phyloP scores from a whole-genome alignment of 2,113 vertebrate genomes.

The Hemibagrus wyckioides region DNA sequence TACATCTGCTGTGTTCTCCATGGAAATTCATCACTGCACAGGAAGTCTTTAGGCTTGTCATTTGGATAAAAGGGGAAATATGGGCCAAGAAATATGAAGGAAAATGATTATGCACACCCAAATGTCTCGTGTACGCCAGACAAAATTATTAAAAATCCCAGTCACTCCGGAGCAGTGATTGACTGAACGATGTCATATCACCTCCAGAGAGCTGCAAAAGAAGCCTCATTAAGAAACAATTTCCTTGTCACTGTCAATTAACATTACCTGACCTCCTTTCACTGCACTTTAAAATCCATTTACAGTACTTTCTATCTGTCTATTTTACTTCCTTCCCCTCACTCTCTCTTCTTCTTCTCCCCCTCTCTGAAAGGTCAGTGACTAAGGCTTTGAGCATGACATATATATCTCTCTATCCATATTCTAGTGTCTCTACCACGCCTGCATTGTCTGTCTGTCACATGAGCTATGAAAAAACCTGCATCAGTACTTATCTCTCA shows the following conservation, averaged over 20 bases:
- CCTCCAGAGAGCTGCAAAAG: conserved; percentile 17
- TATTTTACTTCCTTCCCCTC: neutral
- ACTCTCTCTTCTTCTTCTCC: neutral
- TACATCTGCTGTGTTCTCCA: conserved; percentile 33
- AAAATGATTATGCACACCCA: conserved; percentile 31
- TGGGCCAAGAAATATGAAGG: conserved; percentile 30
- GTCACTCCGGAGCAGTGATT: neutral
- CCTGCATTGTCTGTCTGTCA: conserved; percentile 17
- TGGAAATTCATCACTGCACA: conserved; percentile 6
- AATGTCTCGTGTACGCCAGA: conserved; percentile 32
- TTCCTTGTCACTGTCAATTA: conserved; percentile 14
- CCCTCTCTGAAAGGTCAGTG: neutral
- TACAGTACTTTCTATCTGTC: neutral
- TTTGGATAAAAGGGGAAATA: conserved; percentile 31
- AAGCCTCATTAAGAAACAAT: conserved; percentile 31
- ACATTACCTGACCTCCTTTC: conserved; percentile 29
- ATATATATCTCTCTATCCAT: neutral
- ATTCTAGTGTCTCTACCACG: neutral
- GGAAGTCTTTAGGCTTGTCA: conserved; percentile 32
- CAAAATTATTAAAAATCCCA: conserved; percentile 9
- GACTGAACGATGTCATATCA: conserved; percentile 41
- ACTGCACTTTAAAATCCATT: conserved; percentile 16
- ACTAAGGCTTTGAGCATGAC: neutral
- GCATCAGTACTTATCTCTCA: conserved; percentile 22
- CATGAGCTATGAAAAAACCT: conserved; percentile 37